Base-by-base conservation (phyloP, 2,888 invertebrate species). In the Dasysyrphus tricinctus region DNA sequence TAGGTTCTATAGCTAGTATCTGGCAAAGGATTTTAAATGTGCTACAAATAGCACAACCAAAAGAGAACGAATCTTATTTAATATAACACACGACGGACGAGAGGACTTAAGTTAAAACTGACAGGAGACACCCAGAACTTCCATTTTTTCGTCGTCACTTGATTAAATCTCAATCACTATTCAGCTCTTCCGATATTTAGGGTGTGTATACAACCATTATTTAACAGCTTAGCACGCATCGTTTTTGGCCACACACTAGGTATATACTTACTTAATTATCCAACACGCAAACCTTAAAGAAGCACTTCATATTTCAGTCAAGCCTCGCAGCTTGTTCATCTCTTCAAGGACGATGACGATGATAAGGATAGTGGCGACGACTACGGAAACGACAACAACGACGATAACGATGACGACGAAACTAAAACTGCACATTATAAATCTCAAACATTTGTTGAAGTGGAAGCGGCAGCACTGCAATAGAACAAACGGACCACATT, bases 211-310 rank as follows among this genome's bases (percentile, higher is more conserved):
- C 61, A 79, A 49, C 57, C 75, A 67, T 82, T 82, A 82, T 86
- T 63, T 70, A 59, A 78, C 81, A 75, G 70, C 65, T 69, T 72
- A 82, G 76, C 86, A 86, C 86, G 86, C 86, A 79, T 82, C 78
- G 47, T 37, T n/a, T 67, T 44, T 61, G 44, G 72, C 72, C 85
- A 81, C 69, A 73, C 67, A 54, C 24, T 24, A n/a, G n/a, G n/a
- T n/a, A n/a, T n/a, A 39, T 69, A 74, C 57, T 86, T 79, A 86
- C 81, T 86, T 82, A 86, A 82, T 86, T 86, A 86, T 86, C 82
- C 54, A 72, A 75, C 86, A 86, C 86, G 86, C 81, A 75, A 82
- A 61, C 74, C 74, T 75, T 82, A 29, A 67, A 12, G 8, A 0
- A 54, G n/a, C 49, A 70, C 79, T 72, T 77, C 24, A 59, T 63